Evolutionary conservation across 2,888 invertebrate genomes (phyloP).

Genomic region (Malacosoma neustria): DNA sequence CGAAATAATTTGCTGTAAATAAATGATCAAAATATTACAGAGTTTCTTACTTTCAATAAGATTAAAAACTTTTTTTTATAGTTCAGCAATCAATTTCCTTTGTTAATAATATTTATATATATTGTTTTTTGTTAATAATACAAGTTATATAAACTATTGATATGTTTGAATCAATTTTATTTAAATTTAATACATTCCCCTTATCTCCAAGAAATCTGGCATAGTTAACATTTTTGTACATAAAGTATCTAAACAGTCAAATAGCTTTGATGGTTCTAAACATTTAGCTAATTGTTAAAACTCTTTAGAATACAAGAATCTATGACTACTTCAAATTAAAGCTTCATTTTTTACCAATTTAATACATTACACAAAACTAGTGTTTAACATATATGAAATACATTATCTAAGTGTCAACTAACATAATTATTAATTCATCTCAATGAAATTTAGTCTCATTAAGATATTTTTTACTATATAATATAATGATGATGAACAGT

Average conservation of each 20-base stretch:
- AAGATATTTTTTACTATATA: conserved; percentile 10
- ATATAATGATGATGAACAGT: too few species aligned
- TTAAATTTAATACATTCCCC: background rate
- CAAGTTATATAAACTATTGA: too few species aligned
- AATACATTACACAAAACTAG: conserved; percentile 28
- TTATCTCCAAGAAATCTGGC: background rate
- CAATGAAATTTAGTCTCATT: background rate
- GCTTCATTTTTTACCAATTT: conserved; percentile 66
- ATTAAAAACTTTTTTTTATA: too few species aligned
- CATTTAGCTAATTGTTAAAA: conserved; percentile 39
- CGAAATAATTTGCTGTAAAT: too few species aligned
- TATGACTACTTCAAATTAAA: conserved; percentile 71
- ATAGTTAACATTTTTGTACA: background rate
- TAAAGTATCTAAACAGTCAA: conserved; percentile 9
- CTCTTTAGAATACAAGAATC: conserved; percentile 58
- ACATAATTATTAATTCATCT: conserved; percentile 12
- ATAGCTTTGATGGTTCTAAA: conserved; percentile 18
- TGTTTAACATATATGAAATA: conserved; percentile 38
- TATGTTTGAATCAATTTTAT: conserved; percentile 3
- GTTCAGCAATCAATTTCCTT: background rate
- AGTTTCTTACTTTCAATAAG: too few species aligned
- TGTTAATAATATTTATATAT: background rate
- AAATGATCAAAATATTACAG: too few species aligned
- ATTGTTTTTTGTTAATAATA: background rate
- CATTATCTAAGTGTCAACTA: conserved; percentile 48